Evolutionary conservation across 2,888 invertebrate species (phyloP).

Genomic region (Sicus ferrugineus): DNA sequence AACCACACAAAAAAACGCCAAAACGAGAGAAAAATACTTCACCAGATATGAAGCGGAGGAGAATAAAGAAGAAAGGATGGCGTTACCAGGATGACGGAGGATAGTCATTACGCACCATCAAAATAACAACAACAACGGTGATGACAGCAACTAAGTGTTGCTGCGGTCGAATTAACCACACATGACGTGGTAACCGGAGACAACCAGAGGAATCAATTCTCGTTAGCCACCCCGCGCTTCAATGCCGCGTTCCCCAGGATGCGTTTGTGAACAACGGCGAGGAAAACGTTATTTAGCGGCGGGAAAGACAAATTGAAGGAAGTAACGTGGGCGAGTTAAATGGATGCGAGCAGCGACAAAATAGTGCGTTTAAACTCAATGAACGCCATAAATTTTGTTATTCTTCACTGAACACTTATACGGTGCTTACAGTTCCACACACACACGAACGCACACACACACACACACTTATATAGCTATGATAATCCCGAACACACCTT

Average conservation of each 20-base stretch:
- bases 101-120: not conserved
- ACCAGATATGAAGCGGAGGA: not conserved
- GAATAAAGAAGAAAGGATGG: not conserved
- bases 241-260: not conserved
- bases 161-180: constrained; percentile 37
- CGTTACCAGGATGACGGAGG: not conserved
- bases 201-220: not conserved
- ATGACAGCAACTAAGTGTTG: not conserved
- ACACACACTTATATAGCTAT: not conserved
- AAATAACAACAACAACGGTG: constrained; percentile 1
- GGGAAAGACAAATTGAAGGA: not conserved
- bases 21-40: not conserved
- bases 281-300: not conserved
- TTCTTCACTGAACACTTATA: not conserved
- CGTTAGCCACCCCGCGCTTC: too few species aligned
- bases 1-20: not conserved
- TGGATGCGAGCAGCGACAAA: not conserved
- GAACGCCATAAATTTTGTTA: constrained; percentile 25
- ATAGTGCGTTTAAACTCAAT: constrained; percentile 4
- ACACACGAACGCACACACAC: not conserved
- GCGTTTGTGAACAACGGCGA: not conserved
- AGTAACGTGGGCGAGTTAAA: not conserved
- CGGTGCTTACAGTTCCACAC: not conserved
- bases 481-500: too few species aligned
- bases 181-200: constrained; percentile 24